Evolutionary conservation across 2,113 vertebrate species (phyloP), one percentile per base, ranked within the genome.

Genomic region (Eublepharis macularius): DNA sequence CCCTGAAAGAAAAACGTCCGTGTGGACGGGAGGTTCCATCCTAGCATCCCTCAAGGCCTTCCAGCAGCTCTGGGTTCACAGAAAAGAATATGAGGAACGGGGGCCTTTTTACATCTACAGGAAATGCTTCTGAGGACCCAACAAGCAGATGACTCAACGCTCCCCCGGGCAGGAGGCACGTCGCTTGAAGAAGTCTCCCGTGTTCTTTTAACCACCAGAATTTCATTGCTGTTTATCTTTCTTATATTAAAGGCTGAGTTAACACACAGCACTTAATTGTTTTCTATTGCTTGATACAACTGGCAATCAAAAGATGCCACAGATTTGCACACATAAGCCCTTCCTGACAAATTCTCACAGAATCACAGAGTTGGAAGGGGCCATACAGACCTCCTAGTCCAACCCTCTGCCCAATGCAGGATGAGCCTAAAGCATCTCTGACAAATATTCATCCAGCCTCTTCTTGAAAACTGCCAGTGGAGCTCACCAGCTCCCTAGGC

Each of bases 1-100:
- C 65, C 91, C 92, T 0, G 94, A 94, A 11, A 94, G 95, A 36
- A 94, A 90, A 41, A 90, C 76, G 2, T 88, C 95, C 0, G 95
- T 95, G 34, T 96, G 96, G 95, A 93, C 89, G 0, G 96, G 96
- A 0, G 96, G 94, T 4, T 96, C 95, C 26, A 92, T 96, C 80
- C 86, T 96, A 51, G 95, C 94, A 1, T 97, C 95, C 0, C 94
- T 97, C 14, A 36, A 29, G 21, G 63, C 94, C 12, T 96, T 96
- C 82, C 96, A 97, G 54, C 92, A 93, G 0, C 84, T 97, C 45
- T 96, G 96, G 96, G 87, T 97, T 84, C 86, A 91, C 70, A 93
- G 93, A 68, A 89, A n/a, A 12, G 95, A 96, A 24, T 96, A 96
- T 0, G 85, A 95, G 47, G 95, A 97, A 80, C 49, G 19, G 0